phyloP scores from a whole-genome alignment of 35 echinoderm and acorn worm genomes.

The Heliocidaris tuberculata region DNA sequence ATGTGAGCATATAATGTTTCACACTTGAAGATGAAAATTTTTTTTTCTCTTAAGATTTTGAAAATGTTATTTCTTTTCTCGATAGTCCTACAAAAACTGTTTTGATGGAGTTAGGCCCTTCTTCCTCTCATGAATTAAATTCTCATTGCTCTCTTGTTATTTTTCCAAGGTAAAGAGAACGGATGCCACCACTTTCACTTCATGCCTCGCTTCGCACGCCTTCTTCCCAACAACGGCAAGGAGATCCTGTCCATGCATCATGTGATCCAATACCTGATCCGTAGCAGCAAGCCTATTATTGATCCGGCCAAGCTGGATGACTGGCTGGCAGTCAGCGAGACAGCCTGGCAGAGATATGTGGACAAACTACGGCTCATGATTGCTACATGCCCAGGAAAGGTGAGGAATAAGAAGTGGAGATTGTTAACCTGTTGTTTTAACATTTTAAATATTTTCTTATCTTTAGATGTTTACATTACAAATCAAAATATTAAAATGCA shows the following conservation, averaged over 20 bases:
- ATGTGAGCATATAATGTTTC: too few species aligned
- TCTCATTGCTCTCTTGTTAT: background rate
- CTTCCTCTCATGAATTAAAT: background rate
- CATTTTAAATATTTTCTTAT: too few species aligned
- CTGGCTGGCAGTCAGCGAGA: constrained; percentile 52
- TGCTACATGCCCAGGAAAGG: constrained; percentile 81
- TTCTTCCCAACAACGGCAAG: constrained; percentile 91
- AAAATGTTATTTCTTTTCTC: background rate
- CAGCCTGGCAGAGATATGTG: constrained; percentile 67
- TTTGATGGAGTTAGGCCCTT: background rate
- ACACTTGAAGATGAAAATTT: too few species aligned
- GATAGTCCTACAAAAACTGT: too few species aligned
- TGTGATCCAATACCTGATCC: constrained; percentile 76
- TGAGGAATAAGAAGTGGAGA: constrained; percentile 21
- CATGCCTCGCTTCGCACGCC: constrained; percentile 92
- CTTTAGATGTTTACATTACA: too few species aligned
- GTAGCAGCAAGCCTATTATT: constrained; percentile 65
- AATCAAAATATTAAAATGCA: too few species aligned
- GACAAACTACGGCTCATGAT: constrained; percentile 79
- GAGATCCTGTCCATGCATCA: constrained; percentile 99
- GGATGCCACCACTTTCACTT: constrained; percentile 87
- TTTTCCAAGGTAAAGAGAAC: constrained; percentile 37
- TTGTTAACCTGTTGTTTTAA: too few species aligned
- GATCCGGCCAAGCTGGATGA: constrained; percentile 64
- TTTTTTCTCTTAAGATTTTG: background rate